Conservation (phyloP, 2,888 invertebrate genomes). For the Seladonia tumulorum region DNA sequence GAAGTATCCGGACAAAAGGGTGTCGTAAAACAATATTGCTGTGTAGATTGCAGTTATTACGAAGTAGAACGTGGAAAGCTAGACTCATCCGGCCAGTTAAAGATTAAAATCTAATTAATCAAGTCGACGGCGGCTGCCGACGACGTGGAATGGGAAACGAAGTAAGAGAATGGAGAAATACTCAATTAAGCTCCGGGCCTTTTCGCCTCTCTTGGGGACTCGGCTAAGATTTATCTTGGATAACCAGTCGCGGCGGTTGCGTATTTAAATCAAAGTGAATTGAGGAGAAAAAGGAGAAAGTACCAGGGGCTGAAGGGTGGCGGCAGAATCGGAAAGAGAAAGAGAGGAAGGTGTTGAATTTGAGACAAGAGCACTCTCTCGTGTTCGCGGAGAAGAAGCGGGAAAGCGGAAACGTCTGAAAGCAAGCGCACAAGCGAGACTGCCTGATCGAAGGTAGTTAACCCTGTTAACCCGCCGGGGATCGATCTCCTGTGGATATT, state of each 20-base stretch:
- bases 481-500: conserved; percentile 64
- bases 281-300: conserved; percentile 33
- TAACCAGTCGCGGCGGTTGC: conserved; percentile 65
- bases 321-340: conserved; percentile 7
- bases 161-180: conserved; percentile 69
- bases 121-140: conserved; percentile 47
- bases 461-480: conserved; percentile 73
- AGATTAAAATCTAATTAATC: conserved; percentile 73
- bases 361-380: conserved; percentile 59
- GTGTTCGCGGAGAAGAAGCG: conserved; percentile 18
- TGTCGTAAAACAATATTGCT: conserved; percentile 57
- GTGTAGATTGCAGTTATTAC: conserved; percentile 61
- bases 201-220: conserved; percentile 66
- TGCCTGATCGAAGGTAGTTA: conserved; percentile 73
- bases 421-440: conserved; percentile 30
- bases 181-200: conserved; percentile 72
- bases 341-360: conserved; percentile 50
- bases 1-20: conserved; percentile 41
- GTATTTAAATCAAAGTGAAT: conserved; percentile 71
- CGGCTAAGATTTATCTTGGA: conserved; percentile 68
- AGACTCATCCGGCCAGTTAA: conserved; percentile 62
- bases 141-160: conserved; percentile 25
- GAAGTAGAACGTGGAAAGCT: conserved; percentile 38
- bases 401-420: conserved; percentile 45
- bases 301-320: background rate